Conservation (phyloP, 2,888 invertebrate species). For the Pomacea canaliculata region DNA sequence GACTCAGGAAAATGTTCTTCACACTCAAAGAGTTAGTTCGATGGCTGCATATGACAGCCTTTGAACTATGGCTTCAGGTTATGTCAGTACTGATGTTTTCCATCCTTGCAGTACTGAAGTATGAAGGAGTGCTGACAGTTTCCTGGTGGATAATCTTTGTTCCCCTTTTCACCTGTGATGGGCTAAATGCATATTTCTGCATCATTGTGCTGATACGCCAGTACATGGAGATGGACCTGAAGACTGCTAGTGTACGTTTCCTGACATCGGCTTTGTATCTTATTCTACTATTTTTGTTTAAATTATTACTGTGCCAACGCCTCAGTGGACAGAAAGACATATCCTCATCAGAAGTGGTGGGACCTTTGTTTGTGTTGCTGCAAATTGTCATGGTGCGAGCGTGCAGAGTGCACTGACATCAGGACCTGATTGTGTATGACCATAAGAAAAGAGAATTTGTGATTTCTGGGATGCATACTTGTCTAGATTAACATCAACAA, state of each 20-base stretch:
- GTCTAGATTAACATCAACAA: too few relatives aligned
- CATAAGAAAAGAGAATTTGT: too few relatives aligned
- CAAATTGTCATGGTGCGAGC: slow-evolving; percentile 92
- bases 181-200: slow-evolving; percentile 93
- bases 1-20: slow-evolving; percentile 79
- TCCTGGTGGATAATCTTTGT: slow-evolving; percentile 93
- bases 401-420: slow-evolving; percentile 81
- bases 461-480: too few relatives aligned
- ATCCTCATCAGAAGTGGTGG: slow-evolving; percentile 92
- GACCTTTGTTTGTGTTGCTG: slow-evolving; percentile 89
- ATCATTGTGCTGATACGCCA: slow-evolving; percentile 94
- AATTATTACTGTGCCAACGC: slow-evolving; percentile 90
- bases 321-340: slow-evolving; percentile 82
- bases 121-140: slow-evolving; percentile 76
- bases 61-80: slow-evolving; percentile 94
- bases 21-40: slow-evolving; percentile 89
- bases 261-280: slow-evolving; percentile 87
- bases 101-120: slow-evolving; percentile 83
- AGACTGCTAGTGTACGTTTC: slow-evolving; percentile 81
- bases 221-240: slow-evolving; percentile 78
- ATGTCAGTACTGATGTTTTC: slow-evolving; percentile 87
- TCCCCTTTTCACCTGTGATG: slow-evolving; percentile 92
- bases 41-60: slow-evolving; percentile 94
- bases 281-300: slow-evolving; percentile 88
- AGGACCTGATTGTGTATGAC: too few relatives aligned